Evolutionary conservation across 2,113 vertebrate genomes (phyloP), one percentile per base, ranked within the genome.

Genomic region (Phocoena phocoena): DNA sequence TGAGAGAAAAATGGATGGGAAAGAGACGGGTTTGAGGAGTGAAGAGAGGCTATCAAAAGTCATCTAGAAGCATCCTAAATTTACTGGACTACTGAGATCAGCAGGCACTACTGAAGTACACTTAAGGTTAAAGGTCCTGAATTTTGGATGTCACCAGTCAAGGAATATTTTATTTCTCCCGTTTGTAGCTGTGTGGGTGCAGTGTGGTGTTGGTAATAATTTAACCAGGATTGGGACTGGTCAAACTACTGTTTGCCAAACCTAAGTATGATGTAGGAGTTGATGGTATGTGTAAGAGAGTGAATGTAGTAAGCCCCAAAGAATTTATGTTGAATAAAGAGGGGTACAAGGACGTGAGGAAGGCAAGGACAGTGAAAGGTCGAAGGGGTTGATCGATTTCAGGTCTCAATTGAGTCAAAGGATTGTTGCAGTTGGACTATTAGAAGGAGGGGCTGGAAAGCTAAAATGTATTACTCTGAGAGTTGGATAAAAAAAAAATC

Each of bases 321-420:
- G 4, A 60, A 53, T 33, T 58, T 65, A 18, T 50, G 53, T 7
- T 12, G 7, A 71, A 31, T 41, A 63, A 63, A 26, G 25, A 76
- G 0, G 2, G 23, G 18, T 10, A 15, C 6, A 28, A 8, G 2
- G 88, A 62, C 23, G 38, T 3, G 2, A 53, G n/a, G 17, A 50
- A 7, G 31, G 9, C 7, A n/a, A 12, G 17, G 23, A 14, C 13
- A 38, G 18, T 41, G 38, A 28, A 14, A 65, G 8, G 10, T 4
- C 44, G 14, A 63, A 63, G 5, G 10, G 28, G n/a, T 14, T 8
- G 23, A 60, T 28, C 7, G n/a, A 15, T 88, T 62, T 47, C 44
- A 28, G 2, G 1, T 58, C 41, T 63, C 36, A 50, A 1, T 0
- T 63, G 60, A 38, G 15, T 36, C 36, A 76, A 23, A 82, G 31